These are phyloP conservation scores for Dryobates pubescens DNA, from an alignment of 2,797 vertebrate genomes.

Conservation along the genomic window DNA sequence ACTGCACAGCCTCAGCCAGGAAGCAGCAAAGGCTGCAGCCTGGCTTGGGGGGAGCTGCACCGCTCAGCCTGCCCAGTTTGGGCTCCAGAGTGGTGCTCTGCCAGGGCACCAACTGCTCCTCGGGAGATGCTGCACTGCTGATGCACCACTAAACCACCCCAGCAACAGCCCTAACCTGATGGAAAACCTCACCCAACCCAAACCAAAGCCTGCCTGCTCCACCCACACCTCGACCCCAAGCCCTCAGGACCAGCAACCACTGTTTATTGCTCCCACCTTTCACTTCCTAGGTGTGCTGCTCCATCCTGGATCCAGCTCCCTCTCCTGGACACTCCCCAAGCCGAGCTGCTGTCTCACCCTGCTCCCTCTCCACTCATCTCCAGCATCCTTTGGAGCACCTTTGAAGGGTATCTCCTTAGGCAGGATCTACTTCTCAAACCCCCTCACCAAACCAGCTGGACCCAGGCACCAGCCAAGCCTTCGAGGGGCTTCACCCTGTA, in stretches of 20 bases:
- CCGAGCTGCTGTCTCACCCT: accelerated
- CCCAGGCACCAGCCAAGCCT: background rate
- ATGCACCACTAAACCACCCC: background rate
- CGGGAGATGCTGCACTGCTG: background rate
- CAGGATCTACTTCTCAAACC: background rate
- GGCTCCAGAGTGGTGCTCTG: background rate
- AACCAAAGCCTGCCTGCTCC: accelerated
- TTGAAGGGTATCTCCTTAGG: too few relatives aligned
- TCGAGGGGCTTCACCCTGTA: background rate
- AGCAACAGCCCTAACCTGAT: accelerated
- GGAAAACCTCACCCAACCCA: background rate
- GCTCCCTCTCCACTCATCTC: background rate
- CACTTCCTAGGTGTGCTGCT: background rate
- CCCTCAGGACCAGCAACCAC: accelerated
- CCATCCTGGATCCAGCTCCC: background rate
- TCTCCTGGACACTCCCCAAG: slow-evolving; percentile 41
- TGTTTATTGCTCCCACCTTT: accelerated
- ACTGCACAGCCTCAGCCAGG: background rate
- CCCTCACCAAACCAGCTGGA: background rate
- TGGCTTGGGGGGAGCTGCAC: background rate
- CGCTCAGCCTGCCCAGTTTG: background rate
- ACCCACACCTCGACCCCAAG: accelerated
- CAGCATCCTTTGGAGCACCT: background rate
- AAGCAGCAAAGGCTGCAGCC: background rate
- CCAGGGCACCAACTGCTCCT: background rate